Evolutionary conservation across 2,113 vertebrate species (phyloP), one percentile per base, ranked within the genome.

Genomic region (Raja brachyura): DNA sequence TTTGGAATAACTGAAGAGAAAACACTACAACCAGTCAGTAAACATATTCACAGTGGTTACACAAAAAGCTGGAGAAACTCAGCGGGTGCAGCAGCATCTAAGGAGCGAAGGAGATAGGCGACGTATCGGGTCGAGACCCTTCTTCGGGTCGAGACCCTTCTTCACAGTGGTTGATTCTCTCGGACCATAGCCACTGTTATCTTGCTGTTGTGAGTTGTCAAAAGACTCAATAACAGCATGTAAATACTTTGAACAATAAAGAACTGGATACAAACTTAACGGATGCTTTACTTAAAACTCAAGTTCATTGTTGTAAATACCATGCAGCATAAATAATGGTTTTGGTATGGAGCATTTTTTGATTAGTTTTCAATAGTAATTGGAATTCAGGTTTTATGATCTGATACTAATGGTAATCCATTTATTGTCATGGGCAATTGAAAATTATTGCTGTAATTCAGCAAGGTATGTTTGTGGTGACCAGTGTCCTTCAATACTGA

Each of bases 1-100:
- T 92, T 31, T 92, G 66, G 90, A 92, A 90, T 90, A 63, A 90
- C 66, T 92, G 88, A 70, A 92, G 31, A 92, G 68, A 70, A 92
- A 92, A 73, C 68, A 74, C 66, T 25, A 92, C 90, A 92, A 28
- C 90, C 90, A 92, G 90, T 73, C 31, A 92, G 63, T 73, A 92
- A 92, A 92, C 68, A 92, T 92, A 92, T 92, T 92, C 90, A 73
- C 39, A 70, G 33, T 28, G 39, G 66, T 73, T 48, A 33, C 66
- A n/a, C n/a, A n/a, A n/a, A n/a, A n/a, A n/a, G n/a, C n/a, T n/a
- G n/a, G n/a, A n/a, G n/a, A n/a, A n/a, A n/a, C n/a, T n/a, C n/a
- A n/a, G n/a, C n/a, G n/a, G n/a, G n/a, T n/a, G n/a, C n/a, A n/a
- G n/a, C n/a, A n/a, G n/a, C n/a, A n/a, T n/a, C n/a, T n/a, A n/a